A percentile compares a stretch with the other conserved stretches of the same genome.
phyloP scores from a whole-genome alignment of 2,888 invertebrate species.

The Shargacucullia verbasci region DNA sequence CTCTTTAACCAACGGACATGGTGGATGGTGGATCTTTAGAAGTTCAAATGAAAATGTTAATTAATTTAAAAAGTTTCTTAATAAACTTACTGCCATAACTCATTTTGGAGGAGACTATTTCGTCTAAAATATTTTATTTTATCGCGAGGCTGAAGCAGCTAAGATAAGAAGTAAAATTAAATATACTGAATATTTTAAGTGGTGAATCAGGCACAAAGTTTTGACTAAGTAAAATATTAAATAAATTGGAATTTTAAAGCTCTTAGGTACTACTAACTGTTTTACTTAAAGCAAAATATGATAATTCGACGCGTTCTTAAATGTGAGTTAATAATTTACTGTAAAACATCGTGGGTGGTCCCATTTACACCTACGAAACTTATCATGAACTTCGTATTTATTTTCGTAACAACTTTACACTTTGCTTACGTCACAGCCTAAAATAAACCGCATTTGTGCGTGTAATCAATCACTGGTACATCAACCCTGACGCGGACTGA shows the following conservation, averaged over 20 bases:
- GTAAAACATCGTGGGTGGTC: too few species aligned
- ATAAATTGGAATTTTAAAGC: slow-evolving; percentile 1
- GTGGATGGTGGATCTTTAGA: too few species aligned
- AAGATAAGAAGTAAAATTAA: slow-evolving; percentile 39
- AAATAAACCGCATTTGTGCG: slow-evolving; percentile 5
- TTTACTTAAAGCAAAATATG: too few species aligned
- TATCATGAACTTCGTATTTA: slow-evolving; percentile 6
- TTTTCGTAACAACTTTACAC: slow-evolving; percentile 2
- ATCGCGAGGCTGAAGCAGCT: slow-evolving; percentile 16
- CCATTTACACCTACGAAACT: background rate
- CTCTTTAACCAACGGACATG: too few species aligned
- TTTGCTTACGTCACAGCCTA: slow-evolving; percentile 6
- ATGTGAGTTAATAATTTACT: too few species aligned
- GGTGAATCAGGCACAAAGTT: too few species aligned
- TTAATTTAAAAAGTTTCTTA: slow-evolving; percentile 13
- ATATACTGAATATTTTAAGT: slow-evolving; percentile 25
- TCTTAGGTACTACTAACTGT: too few species aligned
- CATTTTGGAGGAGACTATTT: slow-evolving; percentile 16
- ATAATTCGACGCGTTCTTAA: too few species aligned
- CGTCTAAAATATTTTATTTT: slow-evolving; percentile 28
- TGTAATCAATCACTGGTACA: slow-evolving; percentile 17
- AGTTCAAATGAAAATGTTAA: background rate
- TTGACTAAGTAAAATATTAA: slow-evolving; percentile 6
- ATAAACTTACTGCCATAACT: slow-evolving; percentile 14
- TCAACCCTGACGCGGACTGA: slow-evolving; percentile 12